Evolutionary conservation across 2,797 vertebrate species (phyloP), one percentile per base, ranked within the genome.

Genomic region (Myioborus miniatus): DNA sequence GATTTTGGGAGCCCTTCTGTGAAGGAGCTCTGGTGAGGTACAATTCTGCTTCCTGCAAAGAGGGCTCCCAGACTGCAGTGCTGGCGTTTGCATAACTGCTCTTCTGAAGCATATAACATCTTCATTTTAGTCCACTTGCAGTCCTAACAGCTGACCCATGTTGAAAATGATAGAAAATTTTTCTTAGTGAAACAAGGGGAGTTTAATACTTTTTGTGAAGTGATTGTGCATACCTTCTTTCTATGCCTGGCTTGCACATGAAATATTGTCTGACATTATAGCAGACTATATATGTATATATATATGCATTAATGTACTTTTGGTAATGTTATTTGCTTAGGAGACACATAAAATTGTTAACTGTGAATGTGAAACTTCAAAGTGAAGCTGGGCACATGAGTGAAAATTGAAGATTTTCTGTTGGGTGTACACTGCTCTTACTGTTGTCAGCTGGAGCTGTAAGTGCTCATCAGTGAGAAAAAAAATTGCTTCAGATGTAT

Each of bases 361-460:
- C 32, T 87, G 12, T 59, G 70, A 44, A 27, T 63, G 32, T 8
- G 11, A n/a, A 30, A 44, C 50, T 84, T 90, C 55, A 47, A 47
- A 87, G 59, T 24, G 17, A 68, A 68, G 29, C 24, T 15, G 34
- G 50, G 13, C 19, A 34, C 6, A 2, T 44, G 55, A 41, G 5
- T 41, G 55, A 76, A 63, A 84, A 37, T 26, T 26, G 55, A 47
- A 92, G 55, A 67, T n/a, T 9, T 32, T 44, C 20, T 39, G 29
- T 44, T 44, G 32, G 10, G 14, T 1, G 0, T 34, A 7, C 24
- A 8, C 29, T 3, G 3, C 64, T 83, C 9, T 47, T 63, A 2
- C 50, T 55, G 21, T n/a, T 68, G 50, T 82, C n/a, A 55, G 22
- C 32, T 59, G 36, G 72, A 87, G 60, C 34, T 53, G 12, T 60